Base-by-base conservation (phyloP, 2,797 vertebrate species). In the Cyclopterus lumpus region DNA sequence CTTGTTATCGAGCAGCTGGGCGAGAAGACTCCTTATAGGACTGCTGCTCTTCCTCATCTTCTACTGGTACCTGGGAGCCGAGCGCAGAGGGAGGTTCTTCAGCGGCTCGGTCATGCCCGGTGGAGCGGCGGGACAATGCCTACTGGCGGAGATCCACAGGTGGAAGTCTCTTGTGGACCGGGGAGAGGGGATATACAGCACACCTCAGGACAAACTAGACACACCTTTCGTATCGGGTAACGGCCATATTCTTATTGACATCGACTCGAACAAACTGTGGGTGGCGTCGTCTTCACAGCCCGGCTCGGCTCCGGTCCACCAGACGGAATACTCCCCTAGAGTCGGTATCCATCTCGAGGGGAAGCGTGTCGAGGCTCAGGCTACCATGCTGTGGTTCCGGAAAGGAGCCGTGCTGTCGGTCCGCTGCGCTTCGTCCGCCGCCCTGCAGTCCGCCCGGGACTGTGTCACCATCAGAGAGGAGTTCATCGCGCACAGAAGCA, bases 1-100 rank as follows among this genome's bases (percentile, higher is more conserved):
- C 26, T 92, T 99, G 91, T 90, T 98, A 2, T 98, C 97, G 0
- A 98, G 97, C 93, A 98, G 96, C 93, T 99, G 97, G 97, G 97
- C 97, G 30, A 92, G 97, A 24, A 94, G 97, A 53, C 87, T 98
- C 4, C 90, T 98, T 36, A 86, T 95, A 7, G 94, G 95, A 15
- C 83, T 98, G 53, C 93, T 94, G 22, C 58, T 97, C 40, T 89
- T 98, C 80, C 87, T 98, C 42, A 94, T 96, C 62, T 95, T 97
- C 59, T 96, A 95, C 92, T 98, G 97, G 97, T 97, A 96, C 88
- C 84, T 95, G 58, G 95, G 95, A 6, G 89, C 94, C 0, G 94
- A 94, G 44, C 94, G 86, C 28, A 78, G 94, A 24, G 93, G 93
- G 70, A 93, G 83, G 62, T 46, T 96, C 18, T 88, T 95, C 48